A percentile compares a stretch with the other conserved stretches of the same genome.
These are phyloP conservation scores for Acronicta aceris DNA, from an alignment of 2,888 invertebrate species.

Conservation along the genomic window DNA sequence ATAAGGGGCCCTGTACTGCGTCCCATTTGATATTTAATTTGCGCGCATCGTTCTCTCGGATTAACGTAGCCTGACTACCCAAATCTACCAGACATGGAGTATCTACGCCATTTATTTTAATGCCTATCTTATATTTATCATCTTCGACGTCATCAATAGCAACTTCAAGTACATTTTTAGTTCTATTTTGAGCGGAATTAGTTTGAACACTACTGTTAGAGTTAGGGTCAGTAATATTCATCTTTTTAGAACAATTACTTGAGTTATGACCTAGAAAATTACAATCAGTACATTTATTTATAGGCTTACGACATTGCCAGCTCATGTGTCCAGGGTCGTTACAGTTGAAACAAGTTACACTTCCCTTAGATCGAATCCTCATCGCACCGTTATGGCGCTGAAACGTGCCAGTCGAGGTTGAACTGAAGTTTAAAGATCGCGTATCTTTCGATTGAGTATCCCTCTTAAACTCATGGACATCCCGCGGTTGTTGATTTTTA, in stretches of 20 bases:
- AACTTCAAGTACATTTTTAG: too few relatives aligned
- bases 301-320: conserved; percentile 11
- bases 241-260: conserved; percentile 4
- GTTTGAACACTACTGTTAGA: background rate
- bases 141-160: too few relatives aligned
- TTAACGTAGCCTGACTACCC: too few relatives aligned
- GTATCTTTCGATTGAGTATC: background rate
- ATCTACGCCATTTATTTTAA: too few relatives aligned
- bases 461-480: background rate
- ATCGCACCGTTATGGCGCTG: background rate
- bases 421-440: background rate
- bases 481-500: conserved; percentile 2
- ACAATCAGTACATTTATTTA: conserved; percentile 10
- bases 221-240: background rate
- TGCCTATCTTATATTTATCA: too few relatives aligned
- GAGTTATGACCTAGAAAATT: conserved; percentile 7
- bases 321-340: conserved; percentile 11
- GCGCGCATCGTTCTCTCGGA: too few relatives aligned
- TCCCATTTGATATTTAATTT: too few relatives aligned
- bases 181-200: too few relatives aligned
- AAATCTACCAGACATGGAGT: too few relatives aligned
- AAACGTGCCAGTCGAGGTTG: background rate
- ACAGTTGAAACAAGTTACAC: conserved; percentile 2
- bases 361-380: conserved; percentile 2
- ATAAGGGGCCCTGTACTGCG: too few relatives aligned